Base-by-base conservation (phyloP, 2,797 vertebrate genomes). In the Cyclura pinguis region DNA sequence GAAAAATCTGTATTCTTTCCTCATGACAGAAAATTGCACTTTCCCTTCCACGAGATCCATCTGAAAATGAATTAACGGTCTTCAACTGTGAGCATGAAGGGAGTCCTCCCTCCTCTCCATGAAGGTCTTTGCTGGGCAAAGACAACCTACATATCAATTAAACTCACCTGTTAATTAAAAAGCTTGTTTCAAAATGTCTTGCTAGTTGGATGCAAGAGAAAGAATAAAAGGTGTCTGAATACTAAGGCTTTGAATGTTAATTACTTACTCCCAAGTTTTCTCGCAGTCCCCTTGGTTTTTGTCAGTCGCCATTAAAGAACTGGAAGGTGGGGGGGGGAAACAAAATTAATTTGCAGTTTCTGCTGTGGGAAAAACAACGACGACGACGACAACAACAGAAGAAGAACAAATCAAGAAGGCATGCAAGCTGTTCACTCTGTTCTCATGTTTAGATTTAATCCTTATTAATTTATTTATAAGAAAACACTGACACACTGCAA, bases 161-260 rank as follows among this genome's bases (percentile, higher is more conserved):
- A 96, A 96, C 89, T 97, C 96, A 97, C 96, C 96, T 97, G 96
- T 95, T 98, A 97, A 97, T 98, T 97, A 97, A 97, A 47, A 97
- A 97, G 93, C 93, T 95, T 96, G 95, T 96, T 97, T 96, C 91
- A 92, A 96, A 95, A 95, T 94, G 95, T 92, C 92, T 97, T 95
- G 95, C 95, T 96, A 95, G 95, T 96, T 97, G 95, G 96, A 96
- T 95, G 95, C 94, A 96, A 97, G 96, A 94, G 89, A 94, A 96
- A 96, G 95, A 95, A 94, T 95, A 97, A 97, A 94, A 97, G 94
- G 91, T 96, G 95, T 97, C 96, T 96, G 96, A 97, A 97, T 96
- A 94, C 94, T 94, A 92, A 96, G 94, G 94, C 95, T 97, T 96
- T 97, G 96, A 97, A 97, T 97, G 96, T 97, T 97, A 97, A 96